Evolutionary conservation across 2,797 vertebrate genomes (phyloP).

Genomic region (Pangasius macronema): DNA sequence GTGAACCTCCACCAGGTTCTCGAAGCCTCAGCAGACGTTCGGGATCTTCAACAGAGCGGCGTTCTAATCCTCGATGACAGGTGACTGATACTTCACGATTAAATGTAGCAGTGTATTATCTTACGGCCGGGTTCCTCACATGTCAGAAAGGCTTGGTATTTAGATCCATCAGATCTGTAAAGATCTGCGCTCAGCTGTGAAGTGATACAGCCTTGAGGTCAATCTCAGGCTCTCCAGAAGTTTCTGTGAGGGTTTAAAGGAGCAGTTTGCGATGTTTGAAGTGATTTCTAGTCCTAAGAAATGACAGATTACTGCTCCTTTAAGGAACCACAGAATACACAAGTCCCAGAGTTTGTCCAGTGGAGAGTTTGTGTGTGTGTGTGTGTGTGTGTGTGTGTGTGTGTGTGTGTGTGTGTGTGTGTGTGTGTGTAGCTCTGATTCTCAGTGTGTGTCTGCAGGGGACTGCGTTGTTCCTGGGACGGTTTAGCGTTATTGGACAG

Average conservation of each 20-base stretch:
- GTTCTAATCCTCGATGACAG: slow-evolving; percentile 81
- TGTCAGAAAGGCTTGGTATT: neutral
- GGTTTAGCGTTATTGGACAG: slow-evolving; percentile 88
- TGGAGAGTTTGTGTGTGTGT: too few species aligned
- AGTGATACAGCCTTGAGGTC: neutral
- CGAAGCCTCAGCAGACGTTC: slow-evolving; percentile 66
- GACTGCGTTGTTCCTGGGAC: slow-evolving; percentile 86
- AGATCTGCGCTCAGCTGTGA: too few species aligned
- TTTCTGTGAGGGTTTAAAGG: neutral
- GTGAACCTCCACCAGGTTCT: slow-evolving; percentile 73
- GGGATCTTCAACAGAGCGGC: slow-evolving; percentile 66
- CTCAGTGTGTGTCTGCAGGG: slow-evolving; percentile 66
- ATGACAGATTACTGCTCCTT: neutral
- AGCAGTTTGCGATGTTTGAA: neutral
- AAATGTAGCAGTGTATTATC: neutral
- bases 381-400: too few species aligned
- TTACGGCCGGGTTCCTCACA: neutral
- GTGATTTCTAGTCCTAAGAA: neutral
- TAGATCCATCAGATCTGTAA: too few species aligned
- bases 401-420: neutral
- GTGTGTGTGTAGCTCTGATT: neutral
- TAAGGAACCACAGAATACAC: neutral
- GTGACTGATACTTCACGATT: slow-evolving; percentile 61
- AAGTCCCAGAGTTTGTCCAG: neutral
- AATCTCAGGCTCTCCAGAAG: neutral